Evolutionary conservation across 2,888 invertebrate genomes (phyloP).

Genomic region (Criorhina ranunculi): DNA sequence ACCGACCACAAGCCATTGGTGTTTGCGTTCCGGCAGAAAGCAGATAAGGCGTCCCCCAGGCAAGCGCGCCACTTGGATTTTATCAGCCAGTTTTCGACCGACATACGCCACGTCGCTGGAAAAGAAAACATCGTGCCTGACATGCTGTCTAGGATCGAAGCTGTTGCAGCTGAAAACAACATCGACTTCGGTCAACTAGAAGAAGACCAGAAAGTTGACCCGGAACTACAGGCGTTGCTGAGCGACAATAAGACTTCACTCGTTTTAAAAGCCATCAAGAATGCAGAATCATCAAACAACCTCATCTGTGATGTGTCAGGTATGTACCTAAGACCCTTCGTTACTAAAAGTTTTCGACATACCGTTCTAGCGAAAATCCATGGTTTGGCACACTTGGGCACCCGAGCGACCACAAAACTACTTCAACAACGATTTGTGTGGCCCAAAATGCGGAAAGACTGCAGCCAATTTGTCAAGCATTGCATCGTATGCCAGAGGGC

Average conservation of each 20-base stretch:
- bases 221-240: neutral
- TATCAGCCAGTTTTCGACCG: slow-evolving; percentile 75
- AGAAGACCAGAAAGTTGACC: neutral
- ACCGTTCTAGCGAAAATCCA: too few species aligned
- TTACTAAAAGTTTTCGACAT: neutral
- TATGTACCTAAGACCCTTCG: neutral
- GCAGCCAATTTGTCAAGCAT: neutral
- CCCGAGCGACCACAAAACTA: neutral
- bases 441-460: neutral
- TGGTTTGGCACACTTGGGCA: neutral
- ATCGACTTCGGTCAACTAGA: neutral
- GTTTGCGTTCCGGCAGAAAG: slow-evolving; percentile 79
- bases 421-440: neutral
- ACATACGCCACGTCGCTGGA: slow-evolving; percentile 27
- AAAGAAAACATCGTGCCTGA: neutral
- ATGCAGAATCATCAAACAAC: neutral
- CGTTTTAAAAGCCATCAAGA: neutral
- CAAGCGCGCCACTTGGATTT: slow-evolving; percentile 78
- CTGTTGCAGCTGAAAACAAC: too few species aligned
- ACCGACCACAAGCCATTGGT: slow-evolving; percentile 77
- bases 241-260: too few species aligned
- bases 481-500: neutral
- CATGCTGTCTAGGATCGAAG: too few species aligned
- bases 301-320: neutral
- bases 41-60: slow-evolving; percentile 1